phyloP scores from a whole-genome alignment of 2,113 vertebrate genomes.

The Orientallactaga bullata region DNA sequence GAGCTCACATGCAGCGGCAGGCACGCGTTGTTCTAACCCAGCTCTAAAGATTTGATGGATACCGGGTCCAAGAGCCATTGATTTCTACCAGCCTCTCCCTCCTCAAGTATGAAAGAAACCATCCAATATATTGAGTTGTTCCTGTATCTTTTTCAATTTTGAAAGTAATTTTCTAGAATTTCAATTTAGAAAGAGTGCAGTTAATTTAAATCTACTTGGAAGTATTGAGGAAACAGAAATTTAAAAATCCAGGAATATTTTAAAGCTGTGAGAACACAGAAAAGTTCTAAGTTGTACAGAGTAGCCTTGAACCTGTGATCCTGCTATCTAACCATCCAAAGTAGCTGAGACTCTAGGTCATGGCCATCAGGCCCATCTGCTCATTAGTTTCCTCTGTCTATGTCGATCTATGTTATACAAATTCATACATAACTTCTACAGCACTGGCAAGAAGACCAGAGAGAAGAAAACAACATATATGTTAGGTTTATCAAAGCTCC shows the following conservation, averaged over 20 bases:
- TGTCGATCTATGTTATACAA: conserved; percentile 59
- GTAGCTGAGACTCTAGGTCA: conserved; percentile 10
- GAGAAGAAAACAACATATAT: conserved; percentile 21
- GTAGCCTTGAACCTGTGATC: neutral
- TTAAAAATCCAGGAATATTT: conserved; percentile 40
- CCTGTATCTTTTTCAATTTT: conserved; percentile 27
- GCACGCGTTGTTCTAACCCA: neutral
- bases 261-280: conserved; percentile 62
- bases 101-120: neutral
- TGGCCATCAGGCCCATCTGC: conserved; percentile 1
- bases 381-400: conserved; percentile 51
- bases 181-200: conserved; percentile 6
- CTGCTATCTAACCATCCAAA: neutral
- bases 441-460: neutral
- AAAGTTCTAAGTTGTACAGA: neutral
- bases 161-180: conserved; percentile 35
- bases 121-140: neutral
- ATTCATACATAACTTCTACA: conserved; percentile 29
- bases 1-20: no score
- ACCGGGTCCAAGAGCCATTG: neutral
- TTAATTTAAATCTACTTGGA: conserved; percentile 36
- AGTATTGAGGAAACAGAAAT: conserved; percentile 57
- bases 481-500: conserved; percentile 2
- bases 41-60: neutral
- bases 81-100: neutral